phyloP scores from a whole-genome alignment of 2,113 vertebrate species.

The Oryzias celebensis region DNA sequence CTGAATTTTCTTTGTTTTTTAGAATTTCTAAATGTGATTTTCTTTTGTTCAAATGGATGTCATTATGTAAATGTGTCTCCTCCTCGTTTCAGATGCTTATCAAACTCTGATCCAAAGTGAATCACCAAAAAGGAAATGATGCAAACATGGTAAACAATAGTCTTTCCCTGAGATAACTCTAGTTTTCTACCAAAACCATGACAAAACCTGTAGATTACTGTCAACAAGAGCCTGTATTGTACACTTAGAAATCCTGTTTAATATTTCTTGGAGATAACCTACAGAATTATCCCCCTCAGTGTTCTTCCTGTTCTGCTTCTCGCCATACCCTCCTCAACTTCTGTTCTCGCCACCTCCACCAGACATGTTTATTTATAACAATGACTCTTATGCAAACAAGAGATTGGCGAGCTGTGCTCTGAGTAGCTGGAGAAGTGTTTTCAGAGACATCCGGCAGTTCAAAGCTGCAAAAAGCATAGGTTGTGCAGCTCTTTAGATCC shows the following conservation, averaged over 20 bases:
- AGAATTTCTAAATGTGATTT: no score
- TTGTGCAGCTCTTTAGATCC: constrained; percentile 41
- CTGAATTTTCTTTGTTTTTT: no score
- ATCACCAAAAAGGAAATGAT: no score
- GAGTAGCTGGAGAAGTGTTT: constrained; percentile 39
- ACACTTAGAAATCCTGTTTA: constrained; percentile 20
- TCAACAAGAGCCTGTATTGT: constrained; percentile 8
- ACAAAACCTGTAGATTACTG: constrained; percentile 20
- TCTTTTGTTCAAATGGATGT: no score
- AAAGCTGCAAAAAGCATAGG: constrained; percentile 31
- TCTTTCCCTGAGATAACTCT: no score
- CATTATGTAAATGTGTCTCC: no score
- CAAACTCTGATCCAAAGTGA: no score
- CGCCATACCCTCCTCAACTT: constrained; percentile 33
- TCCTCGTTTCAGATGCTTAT: no score
- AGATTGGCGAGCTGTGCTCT: constrained; percentile 47
- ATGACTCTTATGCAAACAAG: constrained; percentile 65
- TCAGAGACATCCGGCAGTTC: constrained; percentile 39
- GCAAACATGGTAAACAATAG: no score
- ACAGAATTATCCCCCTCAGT: constrained; percentile 38
- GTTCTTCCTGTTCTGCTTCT: constrained; percentile 20
- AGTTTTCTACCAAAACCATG: no score
- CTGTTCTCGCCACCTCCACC: constrained; percentile 59
- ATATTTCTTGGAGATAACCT: constrained; percentile 29
- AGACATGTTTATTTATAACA: constrained; percentile 74